Evolutionary conservation across 2,888 invertebrate species (phyloP), one percentile per base, ranked within the genome.

Genomic region (Harpalus rubripes): DNA sequence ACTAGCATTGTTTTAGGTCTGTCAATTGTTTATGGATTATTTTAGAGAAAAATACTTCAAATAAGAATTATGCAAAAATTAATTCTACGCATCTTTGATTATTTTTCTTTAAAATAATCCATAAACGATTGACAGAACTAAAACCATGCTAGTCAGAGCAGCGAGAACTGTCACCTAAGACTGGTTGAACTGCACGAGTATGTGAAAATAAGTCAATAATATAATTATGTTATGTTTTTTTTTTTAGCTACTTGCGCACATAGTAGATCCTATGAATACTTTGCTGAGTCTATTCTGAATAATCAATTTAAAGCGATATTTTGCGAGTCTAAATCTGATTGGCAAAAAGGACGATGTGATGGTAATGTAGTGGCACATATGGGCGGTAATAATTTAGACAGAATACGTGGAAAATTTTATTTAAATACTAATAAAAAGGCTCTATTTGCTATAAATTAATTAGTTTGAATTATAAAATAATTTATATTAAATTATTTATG

Each of bases 171-270:
- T n/a, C n/a, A n/a, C n/a, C n/a, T n/a, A n/a, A n/a, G n/a, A n/a
- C n/a, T n/a, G n/a, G n/a, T n/a, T n/a, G n/a, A n/a, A n/a, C n/a
- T n/a, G n/a, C n/a, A 32, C 5, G 32, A 4, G 5, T 32, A 32
- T 32, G 32, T 6, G 32, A 32, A 32, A 32, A 22, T 22, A 22
- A 22, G 3, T 22, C n/a, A n/a, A n/a, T n/a, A 22, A 22, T 22
- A 22, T 22, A 32, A 32, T 32, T 4, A 32, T 32, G 5, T 32
- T 32, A 32, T 32, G 32, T 18, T 59, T 59, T 81, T 16, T 81
- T 16, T 44, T 52, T 0, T 86, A 7, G 90, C 89, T 15, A 74
- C 87, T 15, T 93, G 93, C 87, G 88, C 92, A 1, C 93, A 93
- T 87, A 86, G 87, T 1, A 89, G 92, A 59, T 88, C 92, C 0